These are phyloP conservation scores for Xenentodon cancila DNA, from an alignment of 2,797 vertebrate species.

Conservation along the genomic window DNA sequence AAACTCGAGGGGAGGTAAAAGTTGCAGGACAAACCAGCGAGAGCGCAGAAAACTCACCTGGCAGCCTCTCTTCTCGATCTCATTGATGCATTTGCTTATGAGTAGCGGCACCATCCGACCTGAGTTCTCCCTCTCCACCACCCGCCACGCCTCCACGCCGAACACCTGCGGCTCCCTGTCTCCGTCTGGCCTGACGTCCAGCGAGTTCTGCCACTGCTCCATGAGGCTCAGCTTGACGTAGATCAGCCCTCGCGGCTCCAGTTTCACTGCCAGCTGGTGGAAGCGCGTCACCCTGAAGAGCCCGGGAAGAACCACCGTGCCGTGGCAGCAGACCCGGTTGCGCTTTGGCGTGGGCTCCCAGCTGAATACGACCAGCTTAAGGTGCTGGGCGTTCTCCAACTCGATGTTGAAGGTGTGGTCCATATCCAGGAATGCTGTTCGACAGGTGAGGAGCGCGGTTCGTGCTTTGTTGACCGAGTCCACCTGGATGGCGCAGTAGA, in stretches of 20 bases:
- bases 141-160: conserved; percentile 89
- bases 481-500: conserved; percentile 98
- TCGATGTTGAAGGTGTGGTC: conserved; percentile 99
- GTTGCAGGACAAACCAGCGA: no score
- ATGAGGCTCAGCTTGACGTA: conserved; percentile 95
- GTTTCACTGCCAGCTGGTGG: conserved; percentile 93
- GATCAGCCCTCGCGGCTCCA: conserved; percentile 95
- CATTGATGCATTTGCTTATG: conserved; percentile 93
- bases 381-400: conserved; percentile 96
- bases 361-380: conserved; percentile 97
- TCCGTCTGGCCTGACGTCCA: conserved; percentile 81
- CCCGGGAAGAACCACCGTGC: conserved; percentile 90
- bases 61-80: conserved; percentile 97
- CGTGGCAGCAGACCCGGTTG: conserved; percentile 94
- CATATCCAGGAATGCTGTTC: conserved; percentile 94
- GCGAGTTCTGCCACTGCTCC: conserved; percentile 96
- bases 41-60: conserved; percentile 84
- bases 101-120: conserved; percentile 93
- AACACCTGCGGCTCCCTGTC: conserved; percentile 88
- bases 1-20: not conserved
- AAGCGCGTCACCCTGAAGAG: conserved; percentile 92
- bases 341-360: conserved; percentile 93
- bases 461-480: conserved; percentile 97
- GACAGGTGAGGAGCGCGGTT: conserved; percentile 94
- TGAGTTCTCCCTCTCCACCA: conserved; percentile 91